A percentile compares a stretch with the other conserved stretches of the same genome.
These are phyloP conservation scores for Alosa sapidissima DNA, from an alignment of 2,797 vertebrate genomes.

Conservation along the genomic window DNA sequence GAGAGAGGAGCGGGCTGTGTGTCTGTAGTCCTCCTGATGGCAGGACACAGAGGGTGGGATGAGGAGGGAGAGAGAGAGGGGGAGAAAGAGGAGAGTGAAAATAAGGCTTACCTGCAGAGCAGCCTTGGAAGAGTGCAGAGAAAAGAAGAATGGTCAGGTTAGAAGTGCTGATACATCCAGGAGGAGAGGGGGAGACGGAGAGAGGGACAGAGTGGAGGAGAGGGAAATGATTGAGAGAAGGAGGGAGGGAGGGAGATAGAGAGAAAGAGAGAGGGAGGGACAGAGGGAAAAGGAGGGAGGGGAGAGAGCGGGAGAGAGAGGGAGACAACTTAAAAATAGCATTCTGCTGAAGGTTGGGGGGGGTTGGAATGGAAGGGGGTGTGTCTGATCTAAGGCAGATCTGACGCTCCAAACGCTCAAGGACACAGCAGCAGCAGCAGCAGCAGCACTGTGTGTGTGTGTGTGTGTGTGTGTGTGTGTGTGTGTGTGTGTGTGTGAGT, in stretches of 20 bases:
- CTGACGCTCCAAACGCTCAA: conserved; percentile 27
- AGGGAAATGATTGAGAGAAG: conserved; percentile 39
- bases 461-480: not conserved
- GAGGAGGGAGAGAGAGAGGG: not conserved
- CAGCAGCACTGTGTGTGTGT: too few relatives aligned
- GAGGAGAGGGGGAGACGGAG: not conserved
- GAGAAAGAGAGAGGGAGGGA: conserved; percentile 2
- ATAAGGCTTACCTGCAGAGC: conserved; percentile 85
- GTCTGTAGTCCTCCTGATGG: not conserved
- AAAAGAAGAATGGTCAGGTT: conserved; percentile 49
- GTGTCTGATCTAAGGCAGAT: conserved; percentile 11
- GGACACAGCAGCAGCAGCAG: conserved; percentile 21
- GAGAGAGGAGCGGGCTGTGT: not conserved
- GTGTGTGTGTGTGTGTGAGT: not conserved
- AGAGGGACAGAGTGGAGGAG: conserved; percentile 42
- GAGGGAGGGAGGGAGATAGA: conserved; percentile 47
- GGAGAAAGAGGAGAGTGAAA: conserved; percentile 23
- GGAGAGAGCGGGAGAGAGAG: conserved; percentile 34
- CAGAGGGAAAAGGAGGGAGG: conserved; percentile 37
- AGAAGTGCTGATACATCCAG: conserved; percentile 45
- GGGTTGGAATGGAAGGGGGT: not conserved
- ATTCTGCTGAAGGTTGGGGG: conserved; percentile 48
- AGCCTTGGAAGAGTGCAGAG: conserved; percentile 78
- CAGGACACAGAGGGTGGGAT: conserved; percentile 33
- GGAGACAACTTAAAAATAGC: conserved; percentile 62